These are phyloP conservation scores for Belgica antarctica DNA, from an alignment of 2,888 invertebrate species.

Conservation along the genomic window DNA sequence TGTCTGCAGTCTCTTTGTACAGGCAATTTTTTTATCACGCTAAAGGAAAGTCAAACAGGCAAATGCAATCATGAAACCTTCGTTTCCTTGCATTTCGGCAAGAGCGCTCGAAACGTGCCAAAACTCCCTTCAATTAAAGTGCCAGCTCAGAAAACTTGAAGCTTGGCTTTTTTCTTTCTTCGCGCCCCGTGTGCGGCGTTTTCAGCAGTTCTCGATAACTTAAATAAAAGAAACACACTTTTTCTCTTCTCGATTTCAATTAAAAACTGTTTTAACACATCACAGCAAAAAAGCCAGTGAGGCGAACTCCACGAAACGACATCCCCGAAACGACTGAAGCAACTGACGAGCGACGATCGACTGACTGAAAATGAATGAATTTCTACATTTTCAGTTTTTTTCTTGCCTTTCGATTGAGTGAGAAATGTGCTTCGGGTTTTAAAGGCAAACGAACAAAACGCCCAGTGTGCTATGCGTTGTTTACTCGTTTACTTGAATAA, in stretches of 20 bases:
- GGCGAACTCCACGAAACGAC: constrained; percentile 20
- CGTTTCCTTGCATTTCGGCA: too few species aligned
- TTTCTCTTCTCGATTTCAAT: not conserved
- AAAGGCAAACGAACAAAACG: not conserved
- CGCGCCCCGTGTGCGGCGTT: too few species aligned
- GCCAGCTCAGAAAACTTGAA: too few species aligned
- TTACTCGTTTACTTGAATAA: not conserved
- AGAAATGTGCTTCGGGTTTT: constrained; percentile 22
- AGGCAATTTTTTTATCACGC: too few species aligned
- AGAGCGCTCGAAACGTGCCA: too few species aligned
- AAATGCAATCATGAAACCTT: too few species aligned
- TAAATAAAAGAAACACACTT: not conserved
- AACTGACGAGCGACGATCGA: constrained; percentile 41
- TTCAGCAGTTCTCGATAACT: not conserved
- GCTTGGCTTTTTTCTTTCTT: too few species aligned
- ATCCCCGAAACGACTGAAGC: constrained; percentile 40
- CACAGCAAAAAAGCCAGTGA: constrained; percentile 7
- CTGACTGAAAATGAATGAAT: constrained; percentile 38
- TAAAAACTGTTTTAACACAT: not conserved
- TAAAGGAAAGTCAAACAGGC: too few species aligned
- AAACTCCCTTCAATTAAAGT: too few species aligned
- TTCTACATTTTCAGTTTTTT: constrained; percentile 33
- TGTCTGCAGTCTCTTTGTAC: too few species aligned
- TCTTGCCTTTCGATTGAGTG: constrained; percentile 12
- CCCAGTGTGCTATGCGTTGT: not conserved